Base-by-base conservation (phyloP, 2,888 invertebrate species). In the Phorcus lineatus region DNA sequence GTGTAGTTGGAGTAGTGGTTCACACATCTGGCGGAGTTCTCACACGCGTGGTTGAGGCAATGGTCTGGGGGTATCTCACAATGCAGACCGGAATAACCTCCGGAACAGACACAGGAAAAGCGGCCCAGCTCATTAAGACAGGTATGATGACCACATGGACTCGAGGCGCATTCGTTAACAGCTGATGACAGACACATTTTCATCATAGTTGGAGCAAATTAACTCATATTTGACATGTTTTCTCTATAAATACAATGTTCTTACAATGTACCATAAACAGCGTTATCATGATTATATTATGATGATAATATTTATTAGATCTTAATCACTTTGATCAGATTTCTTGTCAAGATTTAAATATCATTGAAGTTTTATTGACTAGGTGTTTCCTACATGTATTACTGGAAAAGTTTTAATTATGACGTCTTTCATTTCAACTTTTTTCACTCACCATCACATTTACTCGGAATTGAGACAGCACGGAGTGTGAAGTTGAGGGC, bases 11-110 rank as follows among this genome's bases (percentile, higher is more conserved):
- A 19, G 31, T 31, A 28, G 36, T 19, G 17, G 53, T 55, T 76
- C 19, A 55, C 55, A 55, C 76, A 76, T n/a, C 19, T 24, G 11
- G 76, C 76, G n/a, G 53, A 52, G 55, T 76, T n/a, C 22, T 76
- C 16, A 55, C 76, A 76, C 24, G 17, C 17, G 36, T 76, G 53
- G 19, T 53, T 17, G 19, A 55, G n/a, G 28, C 76, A 76, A 17
- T 54, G 52, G n/a, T 76, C 55, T n/a, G 76, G 76, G 0, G 55
- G 54, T 28, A 31, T 53, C n/a, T 55, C 52, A 55, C 76, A 76
- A 13, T 16, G 31, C 13, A 19, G 47, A 16, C 76, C 76, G 16
- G 76, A 47, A n/a, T 55, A 76, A 7, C 76, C 76, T 28, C 36
- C 53, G 17, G 53, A 13, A 55, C 76, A 76, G 17, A 53, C 19